A percentile compares a stretch with the other conserved stretches of the same genome.
Evolutionary conservation across 92 coral and sea anemone genomes (phyloP).

Genomic region (Epizoanthus stellaris): DNA sequence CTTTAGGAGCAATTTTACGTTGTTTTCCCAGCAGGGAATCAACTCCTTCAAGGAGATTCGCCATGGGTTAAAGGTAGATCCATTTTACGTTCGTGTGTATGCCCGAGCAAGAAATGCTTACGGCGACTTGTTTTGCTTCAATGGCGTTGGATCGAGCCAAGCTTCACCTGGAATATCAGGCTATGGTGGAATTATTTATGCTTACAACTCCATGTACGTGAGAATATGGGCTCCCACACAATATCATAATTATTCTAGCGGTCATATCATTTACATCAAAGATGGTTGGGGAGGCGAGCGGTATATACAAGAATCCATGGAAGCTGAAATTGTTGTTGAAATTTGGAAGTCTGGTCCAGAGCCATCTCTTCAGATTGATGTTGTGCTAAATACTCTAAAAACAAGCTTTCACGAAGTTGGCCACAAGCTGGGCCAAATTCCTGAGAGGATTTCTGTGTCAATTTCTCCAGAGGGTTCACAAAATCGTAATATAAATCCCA

Average conservation of each 20-base stretch:
- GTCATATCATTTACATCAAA: conserved; percentile 78
- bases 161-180: conserved; percentile 70
- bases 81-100: conserved; percentile 95
- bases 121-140: conserved; percentile 81
- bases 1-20: conserved; percentile 76
- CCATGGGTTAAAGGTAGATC: conserved; percentile 81
- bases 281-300: conserved; percentile 94
- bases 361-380: conserved; percentile 87
- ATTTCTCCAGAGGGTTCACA: conserved; percentile 66
- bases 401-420: conserved; percentile 59
- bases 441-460: conserved; percentile 84
- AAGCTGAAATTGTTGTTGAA: conserved; percentile 88
- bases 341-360: conserved; percentile 88
- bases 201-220: conserved; percentile 83
- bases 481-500: conserved; percentile 53
- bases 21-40: conserved; percentile 80
- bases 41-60: conserved; percentile 86
- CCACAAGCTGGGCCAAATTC: conserved; percentile 82
- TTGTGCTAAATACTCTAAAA: conserved; percentile 62
- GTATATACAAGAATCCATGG: conserved; percentile 55
- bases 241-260: conserved; percentile 58
- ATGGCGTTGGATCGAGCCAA: conserved; percentile 91
- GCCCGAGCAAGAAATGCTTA: conserved; percentile 71
- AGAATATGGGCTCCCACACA: conserved; percentile 95
- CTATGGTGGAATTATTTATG: conserved; percentile 92